Conservation (phyloP, 1,140 invertebrate genomes). For the Globodera rostochiensis region DNA sequence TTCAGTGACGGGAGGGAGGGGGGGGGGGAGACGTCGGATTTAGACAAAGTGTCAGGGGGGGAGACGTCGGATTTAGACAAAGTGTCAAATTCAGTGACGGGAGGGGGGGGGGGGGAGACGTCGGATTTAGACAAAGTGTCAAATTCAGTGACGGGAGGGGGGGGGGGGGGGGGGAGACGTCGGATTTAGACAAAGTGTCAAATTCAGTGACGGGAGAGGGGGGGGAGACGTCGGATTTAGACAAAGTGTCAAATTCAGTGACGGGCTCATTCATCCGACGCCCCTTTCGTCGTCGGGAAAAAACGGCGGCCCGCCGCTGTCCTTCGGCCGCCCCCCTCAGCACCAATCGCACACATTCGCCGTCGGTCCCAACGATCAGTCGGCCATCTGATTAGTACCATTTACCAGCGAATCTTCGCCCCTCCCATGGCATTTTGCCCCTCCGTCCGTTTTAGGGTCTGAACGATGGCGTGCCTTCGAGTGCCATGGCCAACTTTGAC, state of each 20-base stretch:
- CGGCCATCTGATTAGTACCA: constrained; percentile 2
- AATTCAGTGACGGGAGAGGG: too few relatives aligned
- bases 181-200: too few relatives aligned
- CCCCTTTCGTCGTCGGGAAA: constrained; percentile 1
- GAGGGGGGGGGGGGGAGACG: too few relatives aligned
- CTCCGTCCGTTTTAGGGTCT: neutral
- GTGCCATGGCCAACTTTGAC: neutral
- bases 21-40: too few relatives aligned
- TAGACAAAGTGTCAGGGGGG: too few relatives aligned
- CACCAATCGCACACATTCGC: neutral
- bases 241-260: constrained; percentile 17
- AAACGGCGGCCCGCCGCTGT: constrained; percentile 9
- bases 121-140: too few relatives aligned
- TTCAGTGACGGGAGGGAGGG: too few relatives aligned
- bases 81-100: too few relatives aligned
- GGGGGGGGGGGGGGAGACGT: too few relatives aligned
- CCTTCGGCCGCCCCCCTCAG: neutral
- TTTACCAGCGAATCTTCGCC: neutral
- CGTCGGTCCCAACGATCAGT: neutral
- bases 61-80: too few relatives aligned
- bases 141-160: too few relatives aligned
- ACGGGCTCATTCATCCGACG: constrained; percentile 19
- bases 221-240: too few relatives aligned
- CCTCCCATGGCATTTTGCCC: neutral
- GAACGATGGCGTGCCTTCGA: neutral